These are phyloP conservation scores for Camponotus pennsylvanicus DNA, from an alignment of 1,140 invertebrate genomes.

Conservation along the genomic window DNA sequence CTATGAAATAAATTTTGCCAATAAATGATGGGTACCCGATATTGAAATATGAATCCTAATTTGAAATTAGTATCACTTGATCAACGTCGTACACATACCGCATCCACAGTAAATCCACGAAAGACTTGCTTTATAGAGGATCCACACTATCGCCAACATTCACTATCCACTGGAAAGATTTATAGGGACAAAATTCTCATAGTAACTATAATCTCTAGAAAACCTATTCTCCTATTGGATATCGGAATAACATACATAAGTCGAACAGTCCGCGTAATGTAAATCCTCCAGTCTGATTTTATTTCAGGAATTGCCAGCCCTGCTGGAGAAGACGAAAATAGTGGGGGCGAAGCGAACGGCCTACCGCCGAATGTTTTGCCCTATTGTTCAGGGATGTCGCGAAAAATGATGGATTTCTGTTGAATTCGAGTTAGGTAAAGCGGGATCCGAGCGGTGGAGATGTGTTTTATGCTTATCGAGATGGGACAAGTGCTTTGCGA, in stretches of 20 bases:
- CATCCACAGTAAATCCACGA: no score
- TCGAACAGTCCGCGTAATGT: neutral
- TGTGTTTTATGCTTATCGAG: slow-evolving; percentile 63
- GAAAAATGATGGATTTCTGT: slow-evolving; percentile 61
- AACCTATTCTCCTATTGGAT: neutral
- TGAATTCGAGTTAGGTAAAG: slow-evolving; percentile 57
- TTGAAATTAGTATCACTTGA: no score
- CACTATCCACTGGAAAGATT: no score
- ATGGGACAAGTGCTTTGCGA: slow-evolving; percentile 72
- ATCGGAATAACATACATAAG: neutral
- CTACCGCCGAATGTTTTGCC: slow-evolving; percentile 78
- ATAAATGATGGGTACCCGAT: no score
- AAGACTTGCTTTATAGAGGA: no score
- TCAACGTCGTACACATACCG: no score
- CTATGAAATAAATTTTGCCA: no score
- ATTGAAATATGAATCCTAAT: no score
- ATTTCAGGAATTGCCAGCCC: slow-evolving; percentile 9
- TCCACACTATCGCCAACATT: no score
- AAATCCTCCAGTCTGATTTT: neutral
- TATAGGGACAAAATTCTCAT: no score
- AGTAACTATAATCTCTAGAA: neutral
- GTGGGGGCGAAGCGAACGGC: slow-evolving; percentile 54
- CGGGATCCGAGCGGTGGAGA: slow-evolving; percentile 55
- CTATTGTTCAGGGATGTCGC: slow-evolving; percentile 74
- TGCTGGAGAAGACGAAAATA: slow-evolving; percentile 31